Base-by-base conservation (phyloP, 2,797 vertebrate species). In the Champsocephalus gunnari region DNA sequence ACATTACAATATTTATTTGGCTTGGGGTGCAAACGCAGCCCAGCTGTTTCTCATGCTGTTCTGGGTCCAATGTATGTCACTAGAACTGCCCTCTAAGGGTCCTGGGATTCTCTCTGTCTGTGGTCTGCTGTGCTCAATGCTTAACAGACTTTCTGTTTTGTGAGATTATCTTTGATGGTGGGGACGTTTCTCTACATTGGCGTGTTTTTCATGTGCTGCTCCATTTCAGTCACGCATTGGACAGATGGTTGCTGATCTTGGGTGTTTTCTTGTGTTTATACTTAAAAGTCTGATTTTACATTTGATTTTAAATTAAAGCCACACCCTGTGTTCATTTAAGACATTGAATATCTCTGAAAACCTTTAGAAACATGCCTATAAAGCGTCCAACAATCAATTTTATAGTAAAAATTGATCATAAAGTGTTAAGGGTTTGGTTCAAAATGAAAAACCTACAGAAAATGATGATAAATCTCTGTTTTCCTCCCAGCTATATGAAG, bases 11-110 rank as follows among this genome's bases (percentile, higher is more conserved):
- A 79, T 90, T 91, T 87, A 82, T 87, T 90, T 89, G 82, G 73
- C 65, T 75, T 77, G 48, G 41, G 71, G 67, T 71, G 63, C 75
- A 90, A 88, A 93, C 71, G 77, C 59, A 60, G 77, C 89, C 79
- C 94, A 94, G 89, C 90, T 94, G 92, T 88, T 91, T 58, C 59
- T 87, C 73, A 57, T 60, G 75, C 67, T 83, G 85, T 48, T 87
- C 68, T 67, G 65, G 32, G 71, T 75, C 71, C 74, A 62, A 60
- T 62, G 81, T 72, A 74, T 86, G 78, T 81, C 80, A 75, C 82
- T 51, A 68, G 61, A 72, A 55, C 3, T 1, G 57, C 66, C 62
- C 10, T 2, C 47, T 58, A 17, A 70, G 63, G 73, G 73, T 6
- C 6, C 43, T 7, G 45, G 50, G 51, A 50, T 72, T 66, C 60